phyloP scores from a whole-genome alignment of 2,113 vertebrate species.

The Lutjanus erythropterus region DNA sequence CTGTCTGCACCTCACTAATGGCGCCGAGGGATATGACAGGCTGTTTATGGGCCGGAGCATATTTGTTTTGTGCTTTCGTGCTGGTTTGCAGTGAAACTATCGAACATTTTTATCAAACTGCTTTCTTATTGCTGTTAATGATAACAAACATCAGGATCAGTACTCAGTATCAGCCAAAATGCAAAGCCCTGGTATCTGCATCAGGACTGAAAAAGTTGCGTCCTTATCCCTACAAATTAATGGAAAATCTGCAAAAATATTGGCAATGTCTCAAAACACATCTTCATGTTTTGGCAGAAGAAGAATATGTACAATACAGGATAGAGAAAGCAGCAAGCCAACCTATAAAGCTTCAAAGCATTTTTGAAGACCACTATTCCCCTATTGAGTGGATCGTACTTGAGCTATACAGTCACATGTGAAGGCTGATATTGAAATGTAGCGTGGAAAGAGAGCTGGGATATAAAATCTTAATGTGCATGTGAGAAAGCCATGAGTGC shows the following conservation, averaged over 20 bases:
- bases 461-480: slow-evolving; percentile 60
- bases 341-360: not conserved
- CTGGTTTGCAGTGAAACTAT: too few species aligned
- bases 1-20: too few species aligned
- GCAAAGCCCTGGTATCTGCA: too few species aligned
- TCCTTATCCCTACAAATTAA: too few species aligned
- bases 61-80: too few species aligned
- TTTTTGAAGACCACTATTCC: not conserved
- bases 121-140: too few species aligned
- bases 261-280: not conserved
- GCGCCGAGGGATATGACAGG: too few species aligned
- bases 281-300: not conserved
- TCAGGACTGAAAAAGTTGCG: too few species aligned
- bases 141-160: too few species aligned
- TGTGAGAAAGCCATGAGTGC: slow-evolving; percentile 48
- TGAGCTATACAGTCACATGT: not conserved
- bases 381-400: not conserved
- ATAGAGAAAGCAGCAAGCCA: not conserved
- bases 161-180: too few species aligned
- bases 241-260: not conserved
- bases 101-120: too few species aligned
- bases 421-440: slow-evolving; percentile 40
- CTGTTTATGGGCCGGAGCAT: too few species aligned
- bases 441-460: slow-evolving; percentile 20
- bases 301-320: not conserved